Percentiles rank a stretch among this genome's conserved stretches.
phyloP scores from a whole-genome alignment of 2,888 invertebrate species.

The Antitype chi region DNA sequence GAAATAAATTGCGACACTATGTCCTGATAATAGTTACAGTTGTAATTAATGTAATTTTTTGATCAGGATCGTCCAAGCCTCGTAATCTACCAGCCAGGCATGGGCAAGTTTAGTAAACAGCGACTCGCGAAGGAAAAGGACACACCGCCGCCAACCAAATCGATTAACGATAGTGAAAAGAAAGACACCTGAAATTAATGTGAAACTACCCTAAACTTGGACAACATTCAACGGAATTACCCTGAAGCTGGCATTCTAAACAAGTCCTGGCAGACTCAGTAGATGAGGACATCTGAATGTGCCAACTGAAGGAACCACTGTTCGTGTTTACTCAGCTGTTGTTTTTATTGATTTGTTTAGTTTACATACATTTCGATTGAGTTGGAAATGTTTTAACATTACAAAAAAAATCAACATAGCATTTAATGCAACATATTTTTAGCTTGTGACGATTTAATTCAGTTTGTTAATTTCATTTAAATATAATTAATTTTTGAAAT shows the following conservation, averaged over 20 bases:
- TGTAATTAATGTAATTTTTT: conserved; percentile 29
- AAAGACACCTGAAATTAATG: conserved; percentile 87
- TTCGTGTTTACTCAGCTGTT: conserved; percentile 82
- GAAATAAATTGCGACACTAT: conserved; percentile 26
- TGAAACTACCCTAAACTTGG: conserved; percentile 83
- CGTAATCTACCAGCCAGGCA: conserved; percentile 97
- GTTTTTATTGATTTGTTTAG: conserved; percentile 81
- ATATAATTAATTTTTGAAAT: conserved; percentile 85
- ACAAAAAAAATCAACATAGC: conserved; percentile 78
- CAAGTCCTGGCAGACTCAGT: conserved; percentile 81
- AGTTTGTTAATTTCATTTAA: conserved; percentile 88
- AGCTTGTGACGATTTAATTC: conserved; percentile 87
- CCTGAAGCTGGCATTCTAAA: conserved; percentile 86
- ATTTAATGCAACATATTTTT: conserved; percentile 83
- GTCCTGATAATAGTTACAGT: conserved; percentile 19
- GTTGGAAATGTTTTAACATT: conserved; percentile 77
- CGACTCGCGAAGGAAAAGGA: conserved; percentile 89
- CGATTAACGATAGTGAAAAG: conserved; percentile 87
- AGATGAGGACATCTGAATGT: conserved; percentile 82
- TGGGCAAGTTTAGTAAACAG: conserved; percentile 94
- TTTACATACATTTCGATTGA: conserved; percentile 81
- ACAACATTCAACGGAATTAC: conserved; percentile 88
- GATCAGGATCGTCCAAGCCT: conserved; percentile 96
- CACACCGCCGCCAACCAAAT: conserved; percentile 74
- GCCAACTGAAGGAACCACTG: conserved; percentile 85